These are phyloP conservation scores for Falco punctatus DNA, from an alignment of 2,113 vertebrate species.

Conservation along the genomic window DNA sequence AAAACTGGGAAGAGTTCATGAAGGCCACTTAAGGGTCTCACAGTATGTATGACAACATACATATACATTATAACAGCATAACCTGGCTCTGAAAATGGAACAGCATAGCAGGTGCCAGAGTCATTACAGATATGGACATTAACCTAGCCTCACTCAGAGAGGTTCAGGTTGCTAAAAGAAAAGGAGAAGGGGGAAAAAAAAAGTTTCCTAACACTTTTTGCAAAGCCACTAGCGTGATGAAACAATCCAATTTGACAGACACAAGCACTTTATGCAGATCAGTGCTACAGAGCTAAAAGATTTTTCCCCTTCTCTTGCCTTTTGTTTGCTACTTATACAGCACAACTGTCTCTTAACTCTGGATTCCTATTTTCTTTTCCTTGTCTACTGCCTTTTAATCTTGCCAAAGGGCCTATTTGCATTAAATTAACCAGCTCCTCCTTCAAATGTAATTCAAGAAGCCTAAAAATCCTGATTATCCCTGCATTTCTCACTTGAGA, in stretches of 20 bases:
- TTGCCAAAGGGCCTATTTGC: neutral
- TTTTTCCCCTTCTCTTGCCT: neutral
- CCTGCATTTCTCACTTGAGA: neutral
- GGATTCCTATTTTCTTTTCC: neutral
- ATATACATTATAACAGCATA: neutral
- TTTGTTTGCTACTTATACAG: neutral
- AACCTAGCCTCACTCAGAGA: neutral
- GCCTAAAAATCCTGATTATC: neutral
- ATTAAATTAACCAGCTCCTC: neutral
- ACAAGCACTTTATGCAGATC: neutral
- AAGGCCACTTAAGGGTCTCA: neutral
- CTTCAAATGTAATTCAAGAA: neutral
- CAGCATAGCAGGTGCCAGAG: neutral
- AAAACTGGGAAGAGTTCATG: neutral
- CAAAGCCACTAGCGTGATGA: neutral
- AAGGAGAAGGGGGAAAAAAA: neutral
- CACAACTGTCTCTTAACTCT: neutral
- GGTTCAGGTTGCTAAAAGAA: neutral
- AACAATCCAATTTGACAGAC: neutral
- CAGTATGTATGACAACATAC: neutral
- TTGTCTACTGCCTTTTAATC: neutral
- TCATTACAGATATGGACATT: accelerated
- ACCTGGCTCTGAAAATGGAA: neutral
- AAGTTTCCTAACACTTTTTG: neutral
- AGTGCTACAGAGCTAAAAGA: neutral